These are phyloP conservation scores for Apocheima hispidaria DNA, from an alignment of 2,888 invertebrate species.

Conservation along the genomic window DNA sequence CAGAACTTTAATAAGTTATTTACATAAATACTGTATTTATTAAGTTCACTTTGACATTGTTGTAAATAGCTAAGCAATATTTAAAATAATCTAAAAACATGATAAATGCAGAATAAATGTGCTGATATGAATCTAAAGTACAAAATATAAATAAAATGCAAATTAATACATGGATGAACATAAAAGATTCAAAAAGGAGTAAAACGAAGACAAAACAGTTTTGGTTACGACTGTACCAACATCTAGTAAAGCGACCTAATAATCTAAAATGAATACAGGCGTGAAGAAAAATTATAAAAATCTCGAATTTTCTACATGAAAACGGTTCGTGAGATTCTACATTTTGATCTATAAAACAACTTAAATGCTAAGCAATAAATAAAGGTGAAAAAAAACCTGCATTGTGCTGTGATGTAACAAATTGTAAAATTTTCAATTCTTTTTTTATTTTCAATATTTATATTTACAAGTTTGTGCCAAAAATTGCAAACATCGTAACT, in stretches of 20 bases:
- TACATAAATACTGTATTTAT: conserved; percentile 62
- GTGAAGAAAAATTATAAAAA: conserved; percentile 12
- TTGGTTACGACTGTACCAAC: conserved; percentile 19
- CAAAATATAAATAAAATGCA: conserved; percentile 44
- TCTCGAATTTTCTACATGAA: conserved; percentile 42
- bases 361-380: conserved; percentile 58
- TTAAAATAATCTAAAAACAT: conserved; percentile 52
- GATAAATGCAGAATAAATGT: conserved; percentile 76
- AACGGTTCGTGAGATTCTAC: conserved; percentile 73
- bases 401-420: conserved; percentile 61
- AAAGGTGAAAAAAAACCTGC: conserved; percentile 58
- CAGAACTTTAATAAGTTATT: conserved; percentile 76
- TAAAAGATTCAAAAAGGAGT: conserved; percentile 12
- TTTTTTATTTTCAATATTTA: background rate
- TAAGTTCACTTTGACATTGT: conserved; percentile 44
- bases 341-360: conserved; percentile 57
- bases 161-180: conserved; percentile 30
- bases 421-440: background rate
- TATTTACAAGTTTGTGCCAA: background rate
- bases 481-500: conserved; percentile 7
- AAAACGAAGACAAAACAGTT: conserved; percentile 18
- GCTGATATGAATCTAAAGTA: conserved; percentile 56
- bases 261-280: background rate
- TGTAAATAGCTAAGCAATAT: conserved; percentile 49
- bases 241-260: background rate